Base-by-base conservation (phyloP, 2,797 vertebrate species). In the Pagetopsis macropterus region DNA sequence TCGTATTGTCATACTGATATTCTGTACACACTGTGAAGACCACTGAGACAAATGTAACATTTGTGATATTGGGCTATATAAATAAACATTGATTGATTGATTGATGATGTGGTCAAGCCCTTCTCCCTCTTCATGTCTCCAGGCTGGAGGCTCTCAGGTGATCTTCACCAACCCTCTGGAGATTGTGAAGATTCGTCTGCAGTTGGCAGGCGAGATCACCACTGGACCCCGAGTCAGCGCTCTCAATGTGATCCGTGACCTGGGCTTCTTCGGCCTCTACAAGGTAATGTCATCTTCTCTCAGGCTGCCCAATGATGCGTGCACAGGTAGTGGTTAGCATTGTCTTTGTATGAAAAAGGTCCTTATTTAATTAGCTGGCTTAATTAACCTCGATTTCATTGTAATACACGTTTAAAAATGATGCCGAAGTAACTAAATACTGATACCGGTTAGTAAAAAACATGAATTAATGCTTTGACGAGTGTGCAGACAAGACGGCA, bases 81-180 rank as follows among this genome's bases (percentile, higher is more conserved):
- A n/a, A n/a, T n/a, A n/a, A n/a, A n/a, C n/a, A n/a, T n/a, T n/a
- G n/a, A n/a, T n/a, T n/a, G n/a, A n/a, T n/a, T n/a, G n/a, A n/a
- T n/a, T n/a, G n/a, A n/a, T n/a, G n/a, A n/a, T n/a, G 3, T 57
- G n/a, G 77, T 67, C 27, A 5, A 40, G 27, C 9, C n/a, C 12
- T 11, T 61, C 12, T 33, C 64, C 66, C 66, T 56, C 19, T 11
- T 5, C 11, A 0, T 74, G 11, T 14, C 15, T 84, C 84, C 89
- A 99, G 98, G 98, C 98, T 68, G 98, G 98, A 81, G 97, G 94
- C 61, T 99, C 98, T 54, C 98, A 99, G 90, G 98, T 99, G 82
- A 98, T 99, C 86, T 99, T 99, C 80, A 99, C 98, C 72, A 99
- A 99, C 87, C 98, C 98, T 1, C 91, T 99, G 92, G 98, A 99